Conservation (phyloP, 2,888 invertebrate species). For the Hyppa rectilinea region DNA sequence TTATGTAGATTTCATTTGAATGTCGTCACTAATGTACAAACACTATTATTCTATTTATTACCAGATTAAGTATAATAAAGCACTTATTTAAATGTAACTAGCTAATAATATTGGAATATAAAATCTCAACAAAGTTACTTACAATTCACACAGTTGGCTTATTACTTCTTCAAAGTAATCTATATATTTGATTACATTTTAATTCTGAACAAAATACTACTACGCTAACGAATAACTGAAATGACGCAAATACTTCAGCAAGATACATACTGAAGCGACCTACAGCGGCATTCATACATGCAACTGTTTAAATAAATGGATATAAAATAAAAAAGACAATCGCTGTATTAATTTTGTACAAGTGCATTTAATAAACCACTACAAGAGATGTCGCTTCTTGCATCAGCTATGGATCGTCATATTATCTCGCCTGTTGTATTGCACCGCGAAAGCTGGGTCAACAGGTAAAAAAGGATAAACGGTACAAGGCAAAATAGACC, state of each 20-base stretch:
- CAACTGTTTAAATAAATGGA: background rate
- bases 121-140: conserved; percentile 51
- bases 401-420: conserved; percentile 9
- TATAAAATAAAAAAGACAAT: background rate
- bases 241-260: background rate
- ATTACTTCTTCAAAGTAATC: background rate
- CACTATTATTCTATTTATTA: background rate
- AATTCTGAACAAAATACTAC: background rate
- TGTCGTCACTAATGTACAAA: conserved; percentile 13
- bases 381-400: conserved; percentile 25
- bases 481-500: conserved; percentile 56
- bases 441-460: conserved; percentile 14
- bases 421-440: conserved; percentile 1
- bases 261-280: background rate
- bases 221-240: too few species aligned
- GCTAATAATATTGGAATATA: background rate
- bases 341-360: conserved; percentile 3
- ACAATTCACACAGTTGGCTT: conserved; percentile 14
- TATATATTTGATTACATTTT: background rate
- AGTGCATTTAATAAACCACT: conserved; percentile 20
- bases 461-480: conserved; percentile 47
- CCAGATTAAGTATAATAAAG: conserved; percentile 6
- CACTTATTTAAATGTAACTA: background rate
- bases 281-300: background rate
- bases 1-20: conserved; percentile 9